These are phyloP conservation scores for Lithobates sylvaticus DNA, from an alignment of 2,797 vertebrate species.

Conservation along the genomic window DNA sequence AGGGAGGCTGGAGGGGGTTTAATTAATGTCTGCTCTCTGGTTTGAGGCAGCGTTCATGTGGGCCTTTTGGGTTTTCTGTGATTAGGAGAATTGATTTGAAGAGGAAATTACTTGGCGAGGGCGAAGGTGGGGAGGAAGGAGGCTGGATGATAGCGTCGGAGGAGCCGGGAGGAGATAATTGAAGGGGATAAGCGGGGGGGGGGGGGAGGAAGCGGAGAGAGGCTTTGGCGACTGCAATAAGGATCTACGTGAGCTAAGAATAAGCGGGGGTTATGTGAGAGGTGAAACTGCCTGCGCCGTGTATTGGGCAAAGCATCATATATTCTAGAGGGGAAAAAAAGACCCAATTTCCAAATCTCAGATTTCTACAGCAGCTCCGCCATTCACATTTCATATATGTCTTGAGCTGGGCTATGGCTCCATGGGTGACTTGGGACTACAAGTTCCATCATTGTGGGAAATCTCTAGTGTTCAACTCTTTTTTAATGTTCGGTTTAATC, in stretches of 20 bases:
- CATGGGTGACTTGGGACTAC: not conserved
- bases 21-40: slow-evolving; percentile 45
- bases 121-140: slow-evolving; percentile 53
- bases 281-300: slow-evolving; percentile 19
- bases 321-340: not conserved
- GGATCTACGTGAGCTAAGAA: slow-evolving; percentile 41
- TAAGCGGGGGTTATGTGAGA: slow-evolving; percentile 42
- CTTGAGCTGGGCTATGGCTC: not conserved
- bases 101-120: slow-evolving; percentile 60
- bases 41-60: slow-evolving; percentile 53
- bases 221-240: slow-evolving; percentile 49
- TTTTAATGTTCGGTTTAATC: not conserved
- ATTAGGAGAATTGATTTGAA: slow-evolving; percentile 48
- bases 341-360: not conserved
- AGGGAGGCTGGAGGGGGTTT: slow-evolving; percentile 58
- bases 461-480: not conserved
- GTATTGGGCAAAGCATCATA: not conserved
- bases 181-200: slow-evolving; percentile 56
- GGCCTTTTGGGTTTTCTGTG: slow-evolving; percentile 39
- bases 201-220: slow-evolving; percentile 39
- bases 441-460: not conserved
- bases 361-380: not conserved
- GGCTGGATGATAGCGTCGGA: slow-evolving; percentile 52
- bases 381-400: not conserved
- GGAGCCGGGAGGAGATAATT: slow-evolving; percentile 59